phyloP scores from a whole-genome alignment of 2,888 invertebrate species.

The Philereme transversata region DNA sequence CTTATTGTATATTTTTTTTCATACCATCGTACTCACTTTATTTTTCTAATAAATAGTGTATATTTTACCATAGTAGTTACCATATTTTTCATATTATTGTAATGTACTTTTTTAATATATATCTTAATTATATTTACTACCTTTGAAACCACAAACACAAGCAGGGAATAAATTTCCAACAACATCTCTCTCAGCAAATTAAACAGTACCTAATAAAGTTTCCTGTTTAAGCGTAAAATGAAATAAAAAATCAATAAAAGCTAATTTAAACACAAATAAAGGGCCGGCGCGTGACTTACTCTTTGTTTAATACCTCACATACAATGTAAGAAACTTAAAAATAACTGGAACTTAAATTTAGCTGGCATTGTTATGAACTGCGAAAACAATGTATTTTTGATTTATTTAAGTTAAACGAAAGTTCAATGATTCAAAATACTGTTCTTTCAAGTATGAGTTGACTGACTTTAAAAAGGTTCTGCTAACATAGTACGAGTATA shows the following conservation, averaged over 20 bases:
- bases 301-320: slow-evolving; percentile 36
- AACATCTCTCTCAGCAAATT: not conserved
- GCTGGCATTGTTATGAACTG: slow-evolving; percentile 25
- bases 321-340: slow-evolving; percentile 48
- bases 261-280: slow-evolving; percentile 15
- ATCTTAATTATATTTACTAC: no score
- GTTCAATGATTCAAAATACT: slow-evolving; percentile 21
- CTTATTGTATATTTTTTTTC: no score
- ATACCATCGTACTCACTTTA: no score
- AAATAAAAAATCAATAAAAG: slow-evolving; percentile 15
- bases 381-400: slow-evolving; percentile 30
- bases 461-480: not conserved
- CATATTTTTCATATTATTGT: no score
- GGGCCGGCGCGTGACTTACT: slow-evolving; percentile 24
- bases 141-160: no score
- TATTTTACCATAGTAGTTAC: no score
- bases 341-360: slow-evolving; percentile 32
- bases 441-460: slow-evolving; percentile 1
- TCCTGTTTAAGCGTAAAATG: not conserved
- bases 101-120: no score
- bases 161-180: not conserved
- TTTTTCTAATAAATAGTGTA: no score
- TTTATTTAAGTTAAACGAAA: slow-evolving; percentile 19
- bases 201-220: not conserved
- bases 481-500: no score